phyloP scores from a whole-genome alignment of 2,797 vertebrate species.

The Falco cherrug region DNA sequence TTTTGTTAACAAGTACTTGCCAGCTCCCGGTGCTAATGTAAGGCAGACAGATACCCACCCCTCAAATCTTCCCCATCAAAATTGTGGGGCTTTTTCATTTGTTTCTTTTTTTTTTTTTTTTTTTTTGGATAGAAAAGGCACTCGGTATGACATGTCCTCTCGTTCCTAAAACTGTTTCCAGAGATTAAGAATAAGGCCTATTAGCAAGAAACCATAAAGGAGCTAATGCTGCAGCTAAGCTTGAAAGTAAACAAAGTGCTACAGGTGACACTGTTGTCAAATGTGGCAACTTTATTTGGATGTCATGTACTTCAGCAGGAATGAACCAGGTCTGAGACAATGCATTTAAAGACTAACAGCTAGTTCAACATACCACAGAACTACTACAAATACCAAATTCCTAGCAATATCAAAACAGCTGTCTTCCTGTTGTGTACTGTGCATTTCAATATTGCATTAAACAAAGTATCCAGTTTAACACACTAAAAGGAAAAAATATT shows the following conservation, averaged over 20 bases:
- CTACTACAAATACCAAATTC: background rate
- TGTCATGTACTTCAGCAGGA: background rate
- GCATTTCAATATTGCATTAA: background rate
- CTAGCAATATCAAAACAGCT: background rate
- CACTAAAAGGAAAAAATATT: background rate
- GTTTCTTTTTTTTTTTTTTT: too few species aligned
- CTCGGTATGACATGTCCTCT: background rate
- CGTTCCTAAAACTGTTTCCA: background rate
- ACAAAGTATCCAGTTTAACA: background rate
- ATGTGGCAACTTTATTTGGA: background rate
- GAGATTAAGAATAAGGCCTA: background rate
- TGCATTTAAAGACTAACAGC: background rate
- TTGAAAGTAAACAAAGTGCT: slow-evolving; percentile 23
- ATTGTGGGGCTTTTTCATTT: accelerated
- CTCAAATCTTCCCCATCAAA: background rate
- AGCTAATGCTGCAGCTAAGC: background rate
- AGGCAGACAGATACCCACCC: background rate
- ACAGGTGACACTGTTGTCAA: background rate
- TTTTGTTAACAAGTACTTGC: background rate
- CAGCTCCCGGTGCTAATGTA: background rate
- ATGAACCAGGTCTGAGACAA: background rate
- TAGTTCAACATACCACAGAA: background rate
- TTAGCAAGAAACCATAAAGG: background rate
- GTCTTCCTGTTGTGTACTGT: background rate
- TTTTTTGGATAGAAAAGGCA: background rate